Percentiles rank a stretch among this genome's conserved stretches.
Conservation (phyloP, 1,140 invertebrate species). For the Ridgeia piscesae region DNA sequence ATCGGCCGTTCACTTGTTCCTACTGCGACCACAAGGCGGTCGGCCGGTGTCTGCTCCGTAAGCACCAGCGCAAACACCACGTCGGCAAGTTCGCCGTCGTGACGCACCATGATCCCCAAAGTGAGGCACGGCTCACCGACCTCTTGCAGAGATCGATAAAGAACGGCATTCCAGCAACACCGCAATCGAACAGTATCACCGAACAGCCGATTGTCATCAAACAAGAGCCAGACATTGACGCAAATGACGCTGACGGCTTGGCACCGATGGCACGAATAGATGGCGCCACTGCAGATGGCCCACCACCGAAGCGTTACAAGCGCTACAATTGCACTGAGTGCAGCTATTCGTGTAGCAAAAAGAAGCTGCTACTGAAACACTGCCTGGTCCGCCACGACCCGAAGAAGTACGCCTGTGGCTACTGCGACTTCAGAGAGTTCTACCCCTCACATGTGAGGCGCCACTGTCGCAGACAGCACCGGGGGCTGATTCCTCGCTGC, state of each 20-base stretch:
- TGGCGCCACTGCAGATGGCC: neutral
- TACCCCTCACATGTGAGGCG: slow-evolving; percentile 26
- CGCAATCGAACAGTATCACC: neutral
- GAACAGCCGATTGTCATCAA: neutral
- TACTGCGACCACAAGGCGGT: slow-evolving; percentile 19
- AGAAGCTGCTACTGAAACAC: slow-evolving; percentile 22
- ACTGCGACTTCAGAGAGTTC: slow-evolving; percentile 22
- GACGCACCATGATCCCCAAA: slow-evolving; percentile 1
- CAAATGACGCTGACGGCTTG: neutral
- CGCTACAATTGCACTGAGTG: slow-evolving; percentile 22
- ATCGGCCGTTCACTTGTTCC: slow-evolving; percentile 23
- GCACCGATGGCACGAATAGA: neutral
- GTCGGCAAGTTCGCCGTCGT: slow-evolving; percentile 15
- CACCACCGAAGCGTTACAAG: neutral
- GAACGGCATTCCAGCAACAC: neutral
- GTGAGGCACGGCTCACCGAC: slow-evolving; percentile 21
- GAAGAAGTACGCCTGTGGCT: slow-evolving; percentile 17
- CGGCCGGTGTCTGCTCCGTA: slow-evolving; percentile 8
- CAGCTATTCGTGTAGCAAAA: slow-evolving; percentile 21
- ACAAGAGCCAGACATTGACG: neutral
- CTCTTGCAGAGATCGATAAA: neutral
- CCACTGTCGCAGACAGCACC: neutral
- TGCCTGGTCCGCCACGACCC: slow-evolving; percentile 24
- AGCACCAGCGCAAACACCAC: slow-evolving; percentile 23
- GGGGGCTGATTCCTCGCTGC: neutral